A percentile compares a stretch with the other conserved stretches of the same genome.
Conservation (phyloP, 2,888 invertebrate species). For the Taphrorychus bicolor region DNA sequence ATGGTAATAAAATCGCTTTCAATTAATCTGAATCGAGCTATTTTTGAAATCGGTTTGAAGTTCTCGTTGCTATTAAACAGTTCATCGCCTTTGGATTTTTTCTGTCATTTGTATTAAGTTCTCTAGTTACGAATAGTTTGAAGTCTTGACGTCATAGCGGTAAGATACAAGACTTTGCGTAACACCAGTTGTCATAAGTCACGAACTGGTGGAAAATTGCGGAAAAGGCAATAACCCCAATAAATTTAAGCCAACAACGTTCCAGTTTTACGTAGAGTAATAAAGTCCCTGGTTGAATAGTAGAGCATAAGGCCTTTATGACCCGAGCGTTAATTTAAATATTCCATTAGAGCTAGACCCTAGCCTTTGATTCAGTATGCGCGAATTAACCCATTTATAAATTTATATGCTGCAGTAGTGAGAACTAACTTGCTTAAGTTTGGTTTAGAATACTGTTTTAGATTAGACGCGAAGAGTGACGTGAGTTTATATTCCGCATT, state of each 20-base stretch:
- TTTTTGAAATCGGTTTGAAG: background rate
- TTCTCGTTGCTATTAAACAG: background rate
- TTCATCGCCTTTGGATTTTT: no score
- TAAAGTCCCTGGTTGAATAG: constrained; percentile 22
- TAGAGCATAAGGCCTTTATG: constrained; percentile 28
- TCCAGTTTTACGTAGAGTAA: constrained; percentile 18
- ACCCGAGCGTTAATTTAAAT: constrained; percentile 35
- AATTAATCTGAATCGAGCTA: background rate
- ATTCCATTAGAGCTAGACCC: constrained; percentile 33
- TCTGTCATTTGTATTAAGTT: no score
- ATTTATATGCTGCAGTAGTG: constrained; percentile 17
- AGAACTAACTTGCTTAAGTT: background rate
- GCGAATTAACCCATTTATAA: constrained; percentile 33
- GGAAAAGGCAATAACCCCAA: background rate
- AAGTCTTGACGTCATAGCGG: no score
- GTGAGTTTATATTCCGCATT: background rate
- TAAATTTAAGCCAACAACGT: constrained; percentile 8
- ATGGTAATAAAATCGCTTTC: background rate
- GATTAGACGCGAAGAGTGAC: background rate
- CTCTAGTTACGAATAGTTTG: no score
- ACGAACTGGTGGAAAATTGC: background rate
- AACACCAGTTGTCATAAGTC: no score
- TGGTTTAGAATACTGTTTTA: background rate
- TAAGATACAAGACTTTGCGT: no score
- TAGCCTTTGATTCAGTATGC: constrained; percentile 33